These are phyloP conservation scores for Icerya purchasi DNA, from an alignment of 2,888 invertebrate species.

Conservation along the genomic window DNA sequence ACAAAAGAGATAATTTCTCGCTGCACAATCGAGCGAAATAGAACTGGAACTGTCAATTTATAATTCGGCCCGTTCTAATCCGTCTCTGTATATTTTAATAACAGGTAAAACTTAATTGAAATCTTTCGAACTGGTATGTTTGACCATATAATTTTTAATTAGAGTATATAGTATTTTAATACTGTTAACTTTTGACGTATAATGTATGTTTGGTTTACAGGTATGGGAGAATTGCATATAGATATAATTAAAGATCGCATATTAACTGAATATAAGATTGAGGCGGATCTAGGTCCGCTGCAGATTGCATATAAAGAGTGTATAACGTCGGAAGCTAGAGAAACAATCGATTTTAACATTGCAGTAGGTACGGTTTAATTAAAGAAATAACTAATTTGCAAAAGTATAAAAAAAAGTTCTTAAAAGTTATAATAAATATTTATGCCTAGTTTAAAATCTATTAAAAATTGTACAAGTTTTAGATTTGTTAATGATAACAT, in stretches of 20 bases:
- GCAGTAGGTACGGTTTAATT: conserved; percentile 32
- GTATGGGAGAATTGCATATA: conserved; percentile 95
- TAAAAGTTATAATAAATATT: background rate
- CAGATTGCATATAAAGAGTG: conserved; percentile 83
- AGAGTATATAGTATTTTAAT: no score
- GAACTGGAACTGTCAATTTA: no score
- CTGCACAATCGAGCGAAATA: no score
- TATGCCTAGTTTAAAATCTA: no score
- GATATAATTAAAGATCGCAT: conserved; percentile 83
- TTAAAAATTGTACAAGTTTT: no score
- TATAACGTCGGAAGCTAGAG: conserved; percentile 28
- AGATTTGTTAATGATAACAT: no score
- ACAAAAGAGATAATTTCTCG: no score
- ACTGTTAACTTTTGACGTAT: background rate
- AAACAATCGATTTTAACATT: conserved; percentile 35
- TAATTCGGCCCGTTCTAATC: no score
- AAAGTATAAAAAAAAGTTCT: background rate
- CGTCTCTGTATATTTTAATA: no score
- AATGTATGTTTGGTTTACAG: conserved; percentile 25
- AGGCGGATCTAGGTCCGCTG: conserved; percentile 71
- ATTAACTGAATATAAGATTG: conserved; percentile 66
- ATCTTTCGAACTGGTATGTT: no score
- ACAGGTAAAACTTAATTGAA: no score
- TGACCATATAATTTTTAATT: no score
- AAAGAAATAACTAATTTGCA: background rate